Conservation (phyloP, 2,888 invertebrate genomes). For the Blastobasis lacticolella region DNA sequence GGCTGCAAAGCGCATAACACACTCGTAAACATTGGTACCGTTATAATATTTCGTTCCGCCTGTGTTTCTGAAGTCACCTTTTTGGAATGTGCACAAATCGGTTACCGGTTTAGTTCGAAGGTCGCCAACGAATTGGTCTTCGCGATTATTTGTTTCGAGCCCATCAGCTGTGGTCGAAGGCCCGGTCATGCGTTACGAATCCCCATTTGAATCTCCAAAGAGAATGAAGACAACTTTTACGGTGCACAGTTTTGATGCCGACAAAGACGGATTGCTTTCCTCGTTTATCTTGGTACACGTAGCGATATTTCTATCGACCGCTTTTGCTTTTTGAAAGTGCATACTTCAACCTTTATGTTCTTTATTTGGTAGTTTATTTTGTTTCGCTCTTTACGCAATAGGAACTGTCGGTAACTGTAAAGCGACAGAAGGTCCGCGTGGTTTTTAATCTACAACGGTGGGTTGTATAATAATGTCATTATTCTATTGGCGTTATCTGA, state of each 20-base stretch:
- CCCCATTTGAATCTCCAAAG: not conserved
- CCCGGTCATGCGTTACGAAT: constrained; percentile 1
- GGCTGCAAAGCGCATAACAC: constrained; percentile 7
- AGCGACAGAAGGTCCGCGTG: constrained; percentile 29
- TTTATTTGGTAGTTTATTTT: constrained; percentile 26
- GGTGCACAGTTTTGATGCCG: not conserved
- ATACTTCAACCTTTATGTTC: constrained; percentile 14
- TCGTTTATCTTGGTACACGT: not conserved
- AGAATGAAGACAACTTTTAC: not conserved
- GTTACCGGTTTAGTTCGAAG: constrained; percentile 11
- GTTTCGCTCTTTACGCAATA: constrained; percentile 32
- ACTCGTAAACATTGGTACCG: constrained; percentile 15
- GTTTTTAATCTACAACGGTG: constrained; percentile 38
- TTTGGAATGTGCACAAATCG: constrained; percentile 13
- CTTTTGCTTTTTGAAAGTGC: constrained; percentile 19
- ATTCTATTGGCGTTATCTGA: constrained; percentile 43
- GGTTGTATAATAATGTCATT: constrained; percentile 43
- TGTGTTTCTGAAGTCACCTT: constrained; percentile 9
- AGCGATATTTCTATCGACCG: not conserved
- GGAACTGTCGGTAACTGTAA: constrained; percentile 24
- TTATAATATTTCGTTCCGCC: constrained; percentile 17
- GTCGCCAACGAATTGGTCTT: constrained; percentile 15
- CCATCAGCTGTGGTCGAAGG: constrained; percentile 4
- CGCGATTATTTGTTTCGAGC: constrained; percentile 9
- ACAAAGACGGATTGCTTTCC: not conserved